Evolutionary conservation across 2,888 invertebrate genomes (phyloP).

Genomic region (Yponomeuta evonymella): DNA sequence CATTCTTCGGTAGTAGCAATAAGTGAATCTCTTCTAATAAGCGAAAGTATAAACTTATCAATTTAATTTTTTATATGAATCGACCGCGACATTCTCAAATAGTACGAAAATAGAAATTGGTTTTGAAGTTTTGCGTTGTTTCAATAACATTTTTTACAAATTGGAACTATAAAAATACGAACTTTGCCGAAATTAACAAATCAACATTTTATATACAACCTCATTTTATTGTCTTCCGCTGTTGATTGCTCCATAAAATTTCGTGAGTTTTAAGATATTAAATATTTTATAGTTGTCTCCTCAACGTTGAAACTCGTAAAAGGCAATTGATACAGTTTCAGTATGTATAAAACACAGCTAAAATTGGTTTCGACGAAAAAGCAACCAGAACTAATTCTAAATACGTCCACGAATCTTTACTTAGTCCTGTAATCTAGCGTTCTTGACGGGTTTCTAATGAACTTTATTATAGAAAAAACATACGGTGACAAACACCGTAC

Average conservation of each 20-base stretch:
- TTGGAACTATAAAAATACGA: not conserved
- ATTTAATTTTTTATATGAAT: too few relatives aligned
- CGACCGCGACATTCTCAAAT: too few relatives aligned
- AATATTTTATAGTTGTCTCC: not conserved
- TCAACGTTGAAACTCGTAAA: not conserved
- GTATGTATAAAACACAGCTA: too few relatives aligned
- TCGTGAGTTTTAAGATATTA: not conserved
- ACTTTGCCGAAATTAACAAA: not conserved
- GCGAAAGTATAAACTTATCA: too few relatives aligned
- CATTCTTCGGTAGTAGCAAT: too few relatives aligned
- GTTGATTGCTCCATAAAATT: not conserved
- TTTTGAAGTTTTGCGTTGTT: not conserved
- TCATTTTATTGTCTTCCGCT: not conserved
- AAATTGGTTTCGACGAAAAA: too few relatives aligned
- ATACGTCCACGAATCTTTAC: not conserved
- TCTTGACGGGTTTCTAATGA: slow-evolving; percentile 1
- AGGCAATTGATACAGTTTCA: not conserved
- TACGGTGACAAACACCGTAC: too few relatives aligned
- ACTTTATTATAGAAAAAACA: not conserved
- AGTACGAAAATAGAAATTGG: not conserved
- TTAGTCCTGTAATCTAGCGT: not conserved
- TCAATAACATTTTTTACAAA: not conserved
- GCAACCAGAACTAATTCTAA: too few relatives aligned
- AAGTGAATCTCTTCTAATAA: too few relatives aligned
- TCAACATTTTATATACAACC: not conserved